Conservation (phyloP, 2,797 vertebrate genomes). For the Spatula clypeata region DNA sequence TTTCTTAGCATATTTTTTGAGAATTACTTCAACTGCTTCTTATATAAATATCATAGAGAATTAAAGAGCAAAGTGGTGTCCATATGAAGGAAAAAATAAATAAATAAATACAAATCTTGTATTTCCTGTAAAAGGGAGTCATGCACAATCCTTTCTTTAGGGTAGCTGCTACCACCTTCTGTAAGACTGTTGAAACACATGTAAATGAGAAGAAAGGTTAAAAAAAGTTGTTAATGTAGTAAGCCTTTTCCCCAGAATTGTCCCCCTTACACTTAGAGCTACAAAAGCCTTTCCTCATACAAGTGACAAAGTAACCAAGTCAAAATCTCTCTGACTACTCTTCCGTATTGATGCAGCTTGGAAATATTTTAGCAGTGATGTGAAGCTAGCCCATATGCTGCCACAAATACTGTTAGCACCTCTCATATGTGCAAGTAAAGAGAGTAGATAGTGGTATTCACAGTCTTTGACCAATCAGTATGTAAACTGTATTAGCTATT, state of each 20-base stretch:
- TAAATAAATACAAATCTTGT: neutral
- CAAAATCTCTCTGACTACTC: constrained; percentile 7
- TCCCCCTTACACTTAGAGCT: neutral
- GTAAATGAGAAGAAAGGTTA: constrained; percentile 43
- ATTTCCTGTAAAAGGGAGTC: constrained; percentile 40
- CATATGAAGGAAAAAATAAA: neutral
- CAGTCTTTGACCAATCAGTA: neutral
- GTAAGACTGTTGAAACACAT: constrained; percentile 72
- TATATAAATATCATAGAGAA: neutral
- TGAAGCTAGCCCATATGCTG: neutral
- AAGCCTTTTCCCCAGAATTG: neutral
- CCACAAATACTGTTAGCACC: neutral
- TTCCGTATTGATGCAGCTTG: neutral
- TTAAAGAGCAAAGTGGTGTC: constrained; percentile 34
- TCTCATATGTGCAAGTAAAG: neutral
- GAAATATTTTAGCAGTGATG: neutral
- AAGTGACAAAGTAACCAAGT: neutral
- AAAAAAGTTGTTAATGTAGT: neutral
- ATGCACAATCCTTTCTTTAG: constrained; percentile 46
- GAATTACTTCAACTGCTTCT: neutral
- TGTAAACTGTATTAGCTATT: neutral
- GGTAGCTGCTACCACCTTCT: constrained; percentile 74
- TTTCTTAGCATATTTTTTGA: constrained; percentile 46
- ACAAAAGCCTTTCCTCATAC: neutral
- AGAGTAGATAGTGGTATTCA: neutral